phyloP scores from a whole-genome alignment of 2,888 invertebrate species.

The Aphodius granarius region DNA sequence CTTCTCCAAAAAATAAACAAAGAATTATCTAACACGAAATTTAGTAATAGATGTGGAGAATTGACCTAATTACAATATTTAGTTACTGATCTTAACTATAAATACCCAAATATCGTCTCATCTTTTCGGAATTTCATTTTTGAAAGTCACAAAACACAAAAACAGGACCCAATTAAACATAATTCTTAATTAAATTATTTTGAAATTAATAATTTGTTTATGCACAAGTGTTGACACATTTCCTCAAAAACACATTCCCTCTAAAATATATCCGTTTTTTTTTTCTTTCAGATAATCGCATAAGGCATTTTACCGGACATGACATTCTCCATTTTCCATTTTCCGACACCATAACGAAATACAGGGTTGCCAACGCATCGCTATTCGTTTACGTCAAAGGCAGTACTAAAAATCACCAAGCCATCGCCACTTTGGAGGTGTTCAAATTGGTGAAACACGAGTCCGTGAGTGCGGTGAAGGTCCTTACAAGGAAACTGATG shows the following conservation, averaged over 20 bases:
- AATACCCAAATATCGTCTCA: not conserved
- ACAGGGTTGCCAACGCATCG: conserved; percentile 68
- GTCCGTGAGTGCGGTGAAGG: conserved; percentile 41
- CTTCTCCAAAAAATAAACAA: too few relatives aligned
- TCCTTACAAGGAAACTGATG: conserved; percentile 52
- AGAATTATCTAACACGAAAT: too few relatives aligned
- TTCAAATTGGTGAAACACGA: conserved; percentile 49
- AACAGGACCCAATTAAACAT: not conserved
- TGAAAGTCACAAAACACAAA: not conserved
- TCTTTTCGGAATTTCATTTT: not conserved
- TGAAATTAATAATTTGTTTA: too few relatives aligned
- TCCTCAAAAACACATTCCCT: too few relatives aligned
- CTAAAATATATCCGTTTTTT: not conserved
- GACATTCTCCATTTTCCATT: conserved; percentile 74
- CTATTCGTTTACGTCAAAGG: conserved; percentile 69
- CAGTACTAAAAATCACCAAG: conserved; percentile 50
- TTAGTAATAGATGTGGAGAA: too few relatives aligned
- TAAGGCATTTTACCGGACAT: conserved; percentile 68
- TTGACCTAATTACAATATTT: too few relatives aligned
- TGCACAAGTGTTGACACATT: too few relatives aligned
- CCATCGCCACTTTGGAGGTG: conserved; percentile 48
- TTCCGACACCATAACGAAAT: conserved; percentile 69
- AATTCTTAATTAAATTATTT: not conserved
- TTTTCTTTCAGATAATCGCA: conserved; percentile 62
- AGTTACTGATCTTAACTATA: too few relatives aligned